A percentile compares a stretch with the other conserved stretches of the same genome.
These are phyloP conservation scores for Leucoma salicis DNA, from an alignment of 2,888 invertebrate genomes.

Conservation along the genomic window DNA sequence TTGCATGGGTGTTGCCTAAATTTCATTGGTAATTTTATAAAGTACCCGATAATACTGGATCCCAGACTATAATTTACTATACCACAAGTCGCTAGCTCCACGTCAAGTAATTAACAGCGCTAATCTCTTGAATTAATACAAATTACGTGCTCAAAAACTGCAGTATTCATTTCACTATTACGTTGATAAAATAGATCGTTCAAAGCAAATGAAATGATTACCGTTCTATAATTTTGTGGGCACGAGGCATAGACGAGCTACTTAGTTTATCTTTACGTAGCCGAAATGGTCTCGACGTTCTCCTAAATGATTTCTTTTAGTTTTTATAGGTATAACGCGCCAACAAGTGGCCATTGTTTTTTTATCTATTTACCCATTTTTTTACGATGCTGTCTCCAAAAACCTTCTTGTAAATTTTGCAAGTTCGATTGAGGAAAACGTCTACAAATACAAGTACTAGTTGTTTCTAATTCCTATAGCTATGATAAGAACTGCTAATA, in stretches of 20 bases:
- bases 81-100: too few relatives aligned
- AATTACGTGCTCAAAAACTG: background rate
- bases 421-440: slow-evolving; percentile 42
- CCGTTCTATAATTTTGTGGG: slow-evolving; percentile 7
- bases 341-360: slow-evolving; percentile 19
- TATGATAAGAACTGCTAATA: too few relatives aligned
- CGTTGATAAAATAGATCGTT: background rate
- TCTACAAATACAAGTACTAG: slow-evolving; percentile 9
- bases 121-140: background rate
- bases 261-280: slow-evolving; percentile 11
- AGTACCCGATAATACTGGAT: too few relatives aligned
- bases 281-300: slow-evolving; percentile 13
- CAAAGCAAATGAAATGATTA: slow-evolving; percentile 5
- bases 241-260: slow-evolving; percentile 6
- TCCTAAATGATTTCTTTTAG: slow-evolving; percentile 21
- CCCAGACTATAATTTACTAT: too few relatives aligned
- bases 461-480: background rate
- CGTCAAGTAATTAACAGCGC: background rate
- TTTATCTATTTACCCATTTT: slow-evolving; percentile 21
- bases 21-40: too few relatives aligned
- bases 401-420: slow-evolving; percentile 27
- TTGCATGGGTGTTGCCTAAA: too few relatives aligned
- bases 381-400: slow-evolving; percentile 14
- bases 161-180: background rate
- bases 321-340: slow-evolving; percentile 20